These are phyloP conservation scores for Cacatua alba DNA, from an alignment of 2,113 vertebrate species.

Conservation along the genomic window DNA sequence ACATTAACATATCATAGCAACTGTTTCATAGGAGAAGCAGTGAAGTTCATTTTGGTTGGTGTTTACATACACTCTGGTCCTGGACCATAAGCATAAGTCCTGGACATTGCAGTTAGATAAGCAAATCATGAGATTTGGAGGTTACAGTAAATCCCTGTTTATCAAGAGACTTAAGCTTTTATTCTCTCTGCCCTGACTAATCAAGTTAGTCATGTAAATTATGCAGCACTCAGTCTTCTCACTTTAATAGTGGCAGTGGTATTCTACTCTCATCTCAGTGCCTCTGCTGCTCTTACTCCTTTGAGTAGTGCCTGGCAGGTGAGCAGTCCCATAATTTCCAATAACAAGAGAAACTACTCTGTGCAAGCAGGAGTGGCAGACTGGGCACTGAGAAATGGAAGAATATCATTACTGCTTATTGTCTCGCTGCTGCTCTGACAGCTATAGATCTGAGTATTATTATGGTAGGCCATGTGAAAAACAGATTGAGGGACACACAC, in stretches of 20 bases:
- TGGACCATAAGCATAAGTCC: not conserved
- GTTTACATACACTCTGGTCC: not conserved
- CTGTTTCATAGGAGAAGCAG: not conserved
- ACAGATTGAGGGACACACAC: not conserved
- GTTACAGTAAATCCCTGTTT: not conserved
- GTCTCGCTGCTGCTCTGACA: not conserved
- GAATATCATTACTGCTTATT: not conserved
- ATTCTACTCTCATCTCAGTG: not conserved
- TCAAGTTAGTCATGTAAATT: not conserved
- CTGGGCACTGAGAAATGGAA: not conserved
- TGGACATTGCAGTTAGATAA: not conserved
- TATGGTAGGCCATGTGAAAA: not conserved
- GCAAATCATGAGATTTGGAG: not conserved
- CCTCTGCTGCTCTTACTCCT: not conserved
- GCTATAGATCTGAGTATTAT: not conserved
- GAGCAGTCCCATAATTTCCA: not conserved
- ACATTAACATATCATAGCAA: not conserved
- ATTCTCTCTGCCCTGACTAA: not conserved
- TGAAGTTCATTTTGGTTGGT: not conserved
- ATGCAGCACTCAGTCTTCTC: not conserved
- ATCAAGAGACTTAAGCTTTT: not conserved
- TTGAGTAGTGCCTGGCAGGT: not conserved
- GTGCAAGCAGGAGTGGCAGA: not conserved
- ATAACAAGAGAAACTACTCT: not conserved
- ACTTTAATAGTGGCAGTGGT: accelerated